Evolutionary conservation across 2,797 vertebrate species (phyloP).

Genomic region (Muscicapa comitata): DNA sequence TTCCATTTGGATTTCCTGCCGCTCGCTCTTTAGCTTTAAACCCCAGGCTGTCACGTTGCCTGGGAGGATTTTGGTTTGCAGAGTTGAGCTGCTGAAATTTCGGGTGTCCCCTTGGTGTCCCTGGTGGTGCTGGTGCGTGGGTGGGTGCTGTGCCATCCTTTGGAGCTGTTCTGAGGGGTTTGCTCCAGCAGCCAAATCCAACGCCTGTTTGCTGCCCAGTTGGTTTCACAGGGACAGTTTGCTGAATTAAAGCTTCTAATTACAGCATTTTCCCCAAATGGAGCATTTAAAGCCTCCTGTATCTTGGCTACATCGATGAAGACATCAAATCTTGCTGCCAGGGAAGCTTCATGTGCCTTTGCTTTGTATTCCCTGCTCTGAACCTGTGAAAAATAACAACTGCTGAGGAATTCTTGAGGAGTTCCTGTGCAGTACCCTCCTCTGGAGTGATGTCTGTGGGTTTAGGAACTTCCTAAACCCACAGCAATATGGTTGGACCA

Average conservation of each 20-base stretch:
- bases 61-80: background rate
- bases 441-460: background rate
- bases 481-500: fast-evolving
- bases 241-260: background rate
- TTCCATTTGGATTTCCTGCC: background rate
- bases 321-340: background rate
- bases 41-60: background rate
- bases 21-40: background rate
- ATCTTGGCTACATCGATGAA: background rate
- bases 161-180: background rate
- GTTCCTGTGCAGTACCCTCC: background rate
- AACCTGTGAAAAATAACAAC: background rate
- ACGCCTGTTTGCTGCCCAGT: fast-evolving
- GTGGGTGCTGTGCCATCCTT: background rate
- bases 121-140: fast-evolving
- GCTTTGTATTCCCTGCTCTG: background rate
- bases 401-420: background rate
- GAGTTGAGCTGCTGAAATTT: background rate
- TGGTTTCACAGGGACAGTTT: background rate
- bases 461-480: background rate
- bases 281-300: background rate
- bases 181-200: background rate
- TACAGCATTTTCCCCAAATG: background rate
- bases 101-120: background rate
- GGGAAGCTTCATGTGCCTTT: background rate